Evolutionary conservation across 2,113 vertebrate genomes (phyloP).

Genomic region (Psilopsiagon aurifrons): DNA sequence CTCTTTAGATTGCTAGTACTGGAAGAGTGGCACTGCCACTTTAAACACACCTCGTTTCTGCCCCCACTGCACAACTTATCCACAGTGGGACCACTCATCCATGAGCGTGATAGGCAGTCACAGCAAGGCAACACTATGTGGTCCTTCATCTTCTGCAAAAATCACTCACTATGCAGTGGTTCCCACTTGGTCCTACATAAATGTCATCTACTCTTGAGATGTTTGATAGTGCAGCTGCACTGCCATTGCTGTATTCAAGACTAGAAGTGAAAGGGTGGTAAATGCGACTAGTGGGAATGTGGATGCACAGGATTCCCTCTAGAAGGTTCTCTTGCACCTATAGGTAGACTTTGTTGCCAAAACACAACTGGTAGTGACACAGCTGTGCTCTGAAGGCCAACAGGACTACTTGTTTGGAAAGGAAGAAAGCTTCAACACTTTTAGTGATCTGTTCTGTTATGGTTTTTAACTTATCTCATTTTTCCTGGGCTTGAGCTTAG

Average conservation of each 20-base stretch:
- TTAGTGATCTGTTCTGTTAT: not conserved
- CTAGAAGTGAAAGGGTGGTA: not conserved
- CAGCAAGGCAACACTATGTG: not conserved
- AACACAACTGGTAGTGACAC: not conserved
- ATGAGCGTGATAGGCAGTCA: not conserved
- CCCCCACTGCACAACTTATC: rapidly evolving
- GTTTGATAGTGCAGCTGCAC: not conserved
- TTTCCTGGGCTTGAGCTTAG: not conserved
- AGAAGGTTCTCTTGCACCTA: not conserved
- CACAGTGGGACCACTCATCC: not conserved
- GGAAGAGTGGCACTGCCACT: not conserved
- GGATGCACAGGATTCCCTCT: not conserved
- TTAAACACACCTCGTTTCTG: not conserved
- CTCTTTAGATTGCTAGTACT: not conserved
- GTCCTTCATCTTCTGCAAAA: not conserved
- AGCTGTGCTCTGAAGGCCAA: not conserved
- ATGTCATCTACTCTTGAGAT: not conserved
- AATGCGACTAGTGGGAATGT: not conserved
- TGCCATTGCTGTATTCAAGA: not conserved
- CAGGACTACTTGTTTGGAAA: not conserved
- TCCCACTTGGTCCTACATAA: not conserved
- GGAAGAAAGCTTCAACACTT: not conserved
- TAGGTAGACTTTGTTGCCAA: not conserved
- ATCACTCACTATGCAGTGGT: not conserved
- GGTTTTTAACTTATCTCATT: not conserved